Conservation (phyloP, 2,113 vertebrate species). For the Oncorhynchus masou region DNA sequence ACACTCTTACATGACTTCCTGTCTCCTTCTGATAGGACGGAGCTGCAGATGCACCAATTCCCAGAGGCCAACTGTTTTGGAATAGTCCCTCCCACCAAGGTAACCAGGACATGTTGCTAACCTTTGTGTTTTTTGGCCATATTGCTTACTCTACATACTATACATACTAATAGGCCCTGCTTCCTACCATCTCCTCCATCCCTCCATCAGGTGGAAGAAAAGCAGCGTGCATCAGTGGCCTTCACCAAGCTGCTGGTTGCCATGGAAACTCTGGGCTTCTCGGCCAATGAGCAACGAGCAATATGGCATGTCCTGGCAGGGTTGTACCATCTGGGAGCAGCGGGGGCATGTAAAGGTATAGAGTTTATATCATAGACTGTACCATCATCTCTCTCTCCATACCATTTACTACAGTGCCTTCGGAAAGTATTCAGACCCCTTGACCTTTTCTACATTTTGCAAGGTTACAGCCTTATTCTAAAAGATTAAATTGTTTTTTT, state of each 20-base stretch:
- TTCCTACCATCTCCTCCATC: background rate
- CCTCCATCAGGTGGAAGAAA: slow-evolving; percentile 84
- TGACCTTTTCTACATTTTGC: no score
- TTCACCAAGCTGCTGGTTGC: slow-evolving; percentile 84
- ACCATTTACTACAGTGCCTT: no score
- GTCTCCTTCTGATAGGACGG: slow-evolving; percentile 72
- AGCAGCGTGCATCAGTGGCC: slow-evolving; percentile 78
- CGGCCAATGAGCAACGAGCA: slow-evolving; percentile 76
- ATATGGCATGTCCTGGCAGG: slow-evolving; percentile 87
- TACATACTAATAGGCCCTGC: background rate
- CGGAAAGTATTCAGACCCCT: no score
- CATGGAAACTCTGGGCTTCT: slow-evolving; percentile 85
- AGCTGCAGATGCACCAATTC: slow-evolving; percentile 84
- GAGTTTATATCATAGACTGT: background rate
- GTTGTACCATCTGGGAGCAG: slow-evolving; percentile 90
- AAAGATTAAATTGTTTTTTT: no score
- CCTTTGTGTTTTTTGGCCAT: background rate
- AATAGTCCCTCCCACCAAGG: slow-evolving; percentile 79
- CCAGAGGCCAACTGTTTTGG: slow-evolving; percentile 82
- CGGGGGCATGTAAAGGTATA: slow-evolving; percentile 90
- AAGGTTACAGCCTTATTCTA: no score
- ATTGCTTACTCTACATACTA: no score
- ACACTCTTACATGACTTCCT: slow-evolving; percentile 11
- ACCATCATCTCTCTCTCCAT: background rate
- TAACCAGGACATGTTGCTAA: slow-evolving; percentile 45